Base-by-base conservation (phyloP, 2,888 invertebrate species). In the Nyleta sp. region DNA sequence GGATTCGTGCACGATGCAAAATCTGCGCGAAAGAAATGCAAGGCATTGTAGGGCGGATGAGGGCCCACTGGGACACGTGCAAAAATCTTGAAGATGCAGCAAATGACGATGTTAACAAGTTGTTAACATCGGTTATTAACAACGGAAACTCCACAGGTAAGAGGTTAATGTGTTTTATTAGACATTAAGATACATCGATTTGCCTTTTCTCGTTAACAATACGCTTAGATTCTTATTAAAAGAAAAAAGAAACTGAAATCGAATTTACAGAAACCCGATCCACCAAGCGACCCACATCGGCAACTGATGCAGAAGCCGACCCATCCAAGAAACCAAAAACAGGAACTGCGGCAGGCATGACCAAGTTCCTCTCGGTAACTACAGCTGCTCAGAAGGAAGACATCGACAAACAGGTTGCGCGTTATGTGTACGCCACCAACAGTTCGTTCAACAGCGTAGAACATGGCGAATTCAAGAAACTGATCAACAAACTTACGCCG, bases 361-460 rank as follows among this genome's bases (percentile, higher is more conserved):
- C 31, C 5, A 60, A 33, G 18, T 67, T 55, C 22, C 15, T 68
- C 11, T 17, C 8, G 1, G 57, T 59, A n/a, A 59, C 59, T 24
- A 50, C 38, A 13, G 24, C 28, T n/a, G 15, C 31, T 1, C 22
- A 59, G 38, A 53, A 55, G 17, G 13, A 50, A 42, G 46, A 59
- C 38, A 10, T 68, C 5, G 59, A 59, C 22, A 31, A 20, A 22
- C 59, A 70, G 28, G 22, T 70, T 31, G 70, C 40, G 22, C 50
- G 59, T 40, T 70, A 40, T 22, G 18, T 70, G 4, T 70, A 59
- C 17, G 70, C 70, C 8, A 70, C 70, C 0, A 68, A 68, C 24
- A 48, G 38, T 22, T 40, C 48, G 1, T 68, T 57, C 17, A 38
- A 28, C 1, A 31, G 40, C 22, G 57, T 68, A 10, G 57, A 68